A percentile compares a stretch with the other conserved stretches of the same genome.
These are phyloP conservation scores for Strix uralensis DNA, from an alignment of 2,113 vertebrate species.

Conservation along the genomic window DNA sequence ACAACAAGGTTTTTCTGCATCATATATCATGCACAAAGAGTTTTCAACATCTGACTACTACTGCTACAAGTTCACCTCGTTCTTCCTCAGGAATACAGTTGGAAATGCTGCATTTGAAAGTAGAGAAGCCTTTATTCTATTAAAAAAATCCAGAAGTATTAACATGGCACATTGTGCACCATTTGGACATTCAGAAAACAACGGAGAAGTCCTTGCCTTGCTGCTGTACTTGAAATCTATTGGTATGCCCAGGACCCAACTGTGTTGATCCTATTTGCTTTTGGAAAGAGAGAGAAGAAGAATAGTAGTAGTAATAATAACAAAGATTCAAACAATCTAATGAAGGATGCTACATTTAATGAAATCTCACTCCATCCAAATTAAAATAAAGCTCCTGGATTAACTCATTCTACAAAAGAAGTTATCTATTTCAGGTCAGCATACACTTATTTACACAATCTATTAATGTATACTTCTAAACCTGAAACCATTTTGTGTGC, in stretches of 20 bases:
- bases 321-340: not conserved
- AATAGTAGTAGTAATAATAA: not conserved
- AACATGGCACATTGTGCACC: not conserved
- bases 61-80: not conserved
- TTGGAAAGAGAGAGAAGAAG: not conserved
- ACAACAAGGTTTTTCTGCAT: not conserved
- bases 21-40: not conserved
- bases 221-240: not conserved
- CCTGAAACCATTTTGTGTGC: slow-evolving; percentile 49
- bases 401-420: not conserved
- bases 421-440: slow-evolving; percentile 16
- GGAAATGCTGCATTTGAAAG: not conserved
- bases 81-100: not conserved
- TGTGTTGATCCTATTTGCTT: not conserved
- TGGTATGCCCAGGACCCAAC: not conserved
- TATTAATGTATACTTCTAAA: slow-evolving; percentile 32
- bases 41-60: not conserved
- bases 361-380: not conserved
- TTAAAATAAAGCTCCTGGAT: not conserved
- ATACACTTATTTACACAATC: slow-evolving; percentile 17
- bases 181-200: not conserved
- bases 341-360: not conserved
- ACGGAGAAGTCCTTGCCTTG: not conserved
- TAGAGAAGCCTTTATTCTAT: not conserved
- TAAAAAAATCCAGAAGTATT: not conserved